Evolutionary conservation across 2,888 invertebrate species (phyloP).

Genomic region (Resseliella maxima): DNA sequence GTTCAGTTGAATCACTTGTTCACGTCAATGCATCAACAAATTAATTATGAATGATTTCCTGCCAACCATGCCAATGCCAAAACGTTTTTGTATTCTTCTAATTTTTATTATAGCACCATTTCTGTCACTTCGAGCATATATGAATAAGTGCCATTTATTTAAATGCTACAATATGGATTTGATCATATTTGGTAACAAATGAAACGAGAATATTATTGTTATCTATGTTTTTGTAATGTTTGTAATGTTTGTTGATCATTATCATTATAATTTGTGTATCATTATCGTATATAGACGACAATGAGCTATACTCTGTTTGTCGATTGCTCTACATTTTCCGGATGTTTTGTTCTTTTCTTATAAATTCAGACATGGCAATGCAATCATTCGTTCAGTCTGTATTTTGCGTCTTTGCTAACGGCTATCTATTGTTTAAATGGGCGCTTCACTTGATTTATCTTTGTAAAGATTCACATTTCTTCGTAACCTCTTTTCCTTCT

Average conservation of each 20-base stretch:
- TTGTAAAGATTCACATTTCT: neutral
- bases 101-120: neutral
- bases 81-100: neutral
- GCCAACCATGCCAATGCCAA: neutral
- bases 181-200: too few relatives aligned
- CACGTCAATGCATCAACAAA: neutral
- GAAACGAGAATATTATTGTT: too few relatives aligned
- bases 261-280: too few relatives aligned
- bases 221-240: too few relatives aligned
- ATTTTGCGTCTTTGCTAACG: neutral
- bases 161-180: too few relatives aligned
- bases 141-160: neutral
- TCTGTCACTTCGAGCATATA: neutral
- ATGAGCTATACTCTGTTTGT: too few relatives aligned
- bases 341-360: neutral
- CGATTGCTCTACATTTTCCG: too few relatives aligned
- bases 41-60: constrained; percentile 27
- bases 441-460: neutral
- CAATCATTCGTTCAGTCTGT: neutral
- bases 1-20: neutral
- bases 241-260: too few relatives aligned
- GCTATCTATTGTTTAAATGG: neutral
- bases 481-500: neutral
- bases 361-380: neutral
- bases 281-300: too few relatives aligned